A percentile compares a stretch with the other conserved stretches of the same genome.
Evolutionary conservation across 2,113 vertebrate species (phyloP).

Genomic region (Solea senegalensis): DNA sequence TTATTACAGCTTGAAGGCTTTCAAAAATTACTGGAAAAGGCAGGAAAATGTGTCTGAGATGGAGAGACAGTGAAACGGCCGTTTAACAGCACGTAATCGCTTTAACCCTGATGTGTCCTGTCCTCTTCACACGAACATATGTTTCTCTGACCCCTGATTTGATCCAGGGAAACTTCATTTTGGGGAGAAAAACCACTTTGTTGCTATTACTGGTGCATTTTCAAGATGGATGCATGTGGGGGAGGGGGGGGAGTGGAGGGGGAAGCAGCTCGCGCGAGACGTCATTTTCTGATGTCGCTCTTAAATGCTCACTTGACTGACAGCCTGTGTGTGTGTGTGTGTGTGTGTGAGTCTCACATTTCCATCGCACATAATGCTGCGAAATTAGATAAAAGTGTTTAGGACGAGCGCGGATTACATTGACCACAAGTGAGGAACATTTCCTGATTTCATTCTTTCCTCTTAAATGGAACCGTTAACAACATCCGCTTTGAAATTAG

Average conservation of each 20-base stretch:
- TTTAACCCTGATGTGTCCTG: constrained; percentile 85
- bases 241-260: neutral
- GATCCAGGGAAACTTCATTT: constrained; percentile 84
- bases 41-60: constrained; percentile 87
- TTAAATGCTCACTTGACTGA: constrained; percentile 70
- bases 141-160: constrained; percentile 82
- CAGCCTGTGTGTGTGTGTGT: constrained; percentile 24
- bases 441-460: constrained; percentile 72
- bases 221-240: constrained; percentile 71
- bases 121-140: constrained; percentile 82
- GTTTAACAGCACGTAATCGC: constrained; percentile 82
- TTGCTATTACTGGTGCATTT: constrained; percentile 85
- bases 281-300: constrained; percentile 76
- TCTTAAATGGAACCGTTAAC: constrained; percentile 13
- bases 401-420: constrained; percentile 72
- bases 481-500: constrained; percentile 21
- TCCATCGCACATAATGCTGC: constrained; percentile 67
- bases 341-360: constrained; percentile 60
- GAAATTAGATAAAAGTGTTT: constrained; percentile 79
- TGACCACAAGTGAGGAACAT: constrained; percentile 68
- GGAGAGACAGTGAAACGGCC: constrained; percentile 82
- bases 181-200: constrained; percentile 84
- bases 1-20: constrained; percentile 87
- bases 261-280: constrained; percentile 54
- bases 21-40: constrained; percentile 88